phyloP scores from a whole-genome alignment of 30 jellyfish, hydroid and myxozoan species.

The Clytia hemisphaerica region DNA sequence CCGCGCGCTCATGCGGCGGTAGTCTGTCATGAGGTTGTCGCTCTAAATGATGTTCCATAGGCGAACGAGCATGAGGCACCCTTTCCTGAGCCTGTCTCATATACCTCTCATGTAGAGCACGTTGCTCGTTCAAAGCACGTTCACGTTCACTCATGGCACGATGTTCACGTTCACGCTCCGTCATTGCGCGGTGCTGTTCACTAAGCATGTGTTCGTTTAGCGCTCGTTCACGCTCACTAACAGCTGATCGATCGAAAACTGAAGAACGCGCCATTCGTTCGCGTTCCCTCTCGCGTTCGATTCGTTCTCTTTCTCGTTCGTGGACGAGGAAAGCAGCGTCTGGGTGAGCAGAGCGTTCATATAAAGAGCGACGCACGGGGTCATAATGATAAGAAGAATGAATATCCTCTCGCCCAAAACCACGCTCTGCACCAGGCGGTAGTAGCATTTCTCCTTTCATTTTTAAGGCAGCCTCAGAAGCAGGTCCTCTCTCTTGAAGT shows the following conservation, averaged over 20 bases:
- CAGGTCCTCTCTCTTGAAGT: too few species aligned
- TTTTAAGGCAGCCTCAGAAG: too few species aligned
- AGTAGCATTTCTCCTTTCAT: conserved; percentile 10
- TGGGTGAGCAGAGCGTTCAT: conserved; percentile 18
- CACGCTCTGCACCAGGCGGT: conserved; percentile 15
- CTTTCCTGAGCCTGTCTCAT: conserved; percentile 15
- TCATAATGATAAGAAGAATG: conserved; percentile 1
- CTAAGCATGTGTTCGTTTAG: too few species aligned
- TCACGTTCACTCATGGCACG: too few species aligned
- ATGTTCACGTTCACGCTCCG: too few species aligned
- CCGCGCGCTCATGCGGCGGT: conserved; percentile 20
- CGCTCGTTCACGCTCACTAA: too few species aligned
- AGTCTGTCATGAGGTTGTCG: conserved; percentile 15
- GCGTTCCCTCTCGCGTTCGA: too few species aligned
- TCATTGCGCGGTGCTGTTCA: too few species aligned
- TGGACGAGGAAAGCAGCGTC: too few species aligned
- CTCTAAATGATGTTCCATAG: conserved; percentile 17
- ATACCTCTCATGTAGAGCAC: conserved; percentile 4
- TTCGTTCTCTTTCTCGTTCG: too few species aligned
- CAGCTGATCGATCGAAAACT: too few species aligned
- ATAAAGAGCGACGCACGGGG: background rate
- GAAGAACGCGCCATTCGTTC: too few species aligned
- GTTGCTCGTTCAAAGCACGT: conserved; percentile 11
- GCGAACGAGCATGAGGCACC: conserved; percentile 15
- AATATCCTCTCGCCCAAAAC: background rate